These are phyloP conservation scores for Corythoichthys intestinalis DNA, from an alignment of 2,113 vertebrate species.

Conservation along the genomic window DNA sequence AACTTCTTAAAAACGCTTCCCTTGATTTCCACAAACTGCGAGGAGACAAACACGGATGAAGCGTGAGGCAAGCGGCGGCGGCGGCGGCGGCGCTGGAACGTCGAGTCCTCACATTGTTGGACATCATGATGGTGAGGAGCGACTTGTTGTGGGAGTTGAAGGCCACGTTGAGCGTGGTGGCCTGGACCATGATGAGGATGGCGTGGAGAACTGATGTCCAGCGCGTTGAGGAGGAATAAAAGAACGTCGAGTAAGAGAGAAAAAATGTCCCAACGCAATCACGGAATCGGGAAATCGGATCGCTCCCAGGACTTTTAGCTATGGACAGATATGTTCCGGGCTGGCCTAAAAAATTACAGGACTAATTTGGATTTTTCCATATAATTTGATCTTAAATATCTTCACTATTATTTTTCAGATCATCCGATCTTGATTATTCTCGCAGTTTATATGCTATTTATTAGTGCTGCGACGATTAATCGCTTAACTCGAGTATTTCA, in stretches of 20 bases:
- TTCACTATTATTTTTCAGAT: no score
- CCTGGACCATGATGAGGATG: constrained; percentile 98
- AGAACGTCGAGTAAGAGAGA: neutral
- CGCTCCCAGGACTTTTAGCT: no score
- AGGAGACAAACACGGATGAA: neutral
- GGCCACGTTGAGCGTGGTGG: constrained; percentile 96
- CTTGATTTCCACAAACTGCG: constrained; percentile 98
- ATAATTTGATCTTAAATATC: no score
- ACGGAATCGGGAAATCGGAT: neutral
- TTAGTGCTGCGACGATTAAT: no score
- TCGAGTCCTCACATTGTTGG: constrained; percentile 87
- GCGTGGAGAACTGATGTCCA: constrained; percentile 85
- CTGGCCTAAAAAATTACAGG: no score
- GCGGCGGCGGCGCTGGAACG: no score
- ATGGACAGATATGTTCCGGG: no score
- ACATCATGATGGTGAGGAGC: constrained; percentile 99
- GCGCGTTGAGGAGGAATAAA: constrained; percentile 74
- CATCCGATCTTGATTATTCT: no score
- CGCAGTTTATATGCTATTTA: no score
- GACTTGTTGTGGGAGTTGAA: constrained; percentile 99
- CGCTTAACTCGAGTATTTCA: no score
- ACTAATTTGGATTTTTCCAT: no score
- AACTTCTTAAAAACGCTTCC: constrained; percentile 99
- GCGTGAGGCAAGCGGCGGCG: no score
- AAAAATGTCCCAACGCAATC: neutral